Conservation (phyloP, 2,113 vertebrate genomes). For the Neotragus moschatus region DNA sequence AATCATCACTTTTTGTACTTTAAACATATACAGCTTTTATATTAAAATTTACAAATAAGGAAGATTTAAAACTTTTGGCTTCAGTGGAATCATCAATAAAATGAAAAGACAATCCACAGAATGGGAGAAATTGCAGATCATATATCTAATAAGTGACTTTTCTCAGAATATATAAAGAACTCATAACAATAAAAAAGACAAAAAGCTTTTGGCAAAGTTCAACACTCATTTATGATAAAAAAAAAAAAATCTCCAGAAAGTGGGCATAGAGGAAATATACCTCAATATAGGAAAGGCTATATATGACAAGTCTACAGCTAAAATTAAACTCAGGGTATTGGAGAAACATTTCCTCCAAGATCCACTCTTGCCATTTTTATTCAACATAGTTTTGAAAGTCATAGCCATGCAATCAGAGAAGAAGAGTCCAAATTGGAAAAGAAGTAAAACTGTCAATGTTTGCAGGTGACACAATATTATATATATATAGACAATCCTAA, state of each 20-base stretch:
- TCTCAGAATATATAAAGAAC: not conserved
- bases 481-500: not conserved
- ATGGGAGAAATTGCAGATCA: not conserved
- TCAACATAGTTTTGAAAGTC: not conserved
- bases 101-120: not conserved
- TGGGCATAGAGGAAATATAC: not conserved
- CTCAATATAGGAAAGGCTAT: not conserved
- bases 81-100: not conserved
- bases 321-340: not conserved
- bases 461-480: not conserved
- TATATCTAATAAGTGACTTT: not conserved
- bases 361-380: not conserved
- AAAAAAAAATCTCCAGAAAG: not conserved
- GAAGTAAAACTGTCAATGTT: not conserved
- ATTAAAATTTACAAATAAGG: not conserved
- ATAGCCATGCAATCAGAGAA: not conserved
- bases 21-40: not conserved
- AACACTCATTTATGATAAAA: not conserved
- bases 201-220: not conserved
- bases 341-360: not conserved
- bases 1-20: not conserved
- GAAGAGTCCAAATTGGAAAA: not conserved
- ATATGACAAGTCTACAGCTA: not conserved
- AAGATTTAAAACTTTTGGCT: slow-evolving; percentile 1
- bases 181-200: not conserved